Percentiles rank a stretch among this genome's conserved stretches.
These are phyloP conservation scores for Drosophila equinoxialis DNA, from an alignment of 1,140 invertebrate genomes.

Conservation along the genomic window DNA sequence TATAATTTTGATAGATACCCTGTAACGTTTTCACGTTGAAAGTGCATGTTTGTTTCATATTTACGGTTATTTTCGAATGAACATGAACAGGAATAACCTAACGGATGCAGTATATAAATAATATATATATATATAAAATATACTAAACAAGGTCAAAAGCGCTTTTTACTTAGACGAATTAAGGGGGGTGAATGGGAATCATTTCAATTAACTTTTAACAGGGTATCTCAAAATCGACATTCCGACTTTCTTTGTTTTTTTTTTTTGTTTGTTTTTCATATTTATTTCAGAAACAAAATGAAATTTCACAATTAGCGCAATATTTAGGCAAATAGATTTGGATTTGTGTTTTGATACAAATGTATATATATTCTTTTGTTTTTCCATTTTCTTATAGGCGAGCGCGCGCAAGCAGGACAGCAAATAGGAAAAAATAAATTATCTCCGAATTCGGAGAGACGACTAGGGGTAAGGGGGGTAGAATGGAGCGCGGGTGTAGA, in stretches of 20 bases:
- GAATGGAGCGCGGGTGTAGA: not conserved
- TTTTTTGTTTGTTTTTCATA: constrained; percentile 49
- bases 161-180: too few species aligned
- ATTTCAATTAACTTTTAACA: constrained; percentile 21
- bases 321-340: constrained; percentile 49
- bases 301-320: constrained; percentile 63
- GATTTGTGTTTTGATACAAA: constrained; percentile 22
- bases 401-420: constrained; percentile 39
- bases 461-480: not conserved
- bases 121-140: too few species aligned
- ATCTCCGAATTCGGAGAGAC: not conserved
- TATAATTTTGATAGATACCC: constrained; percentile 9
- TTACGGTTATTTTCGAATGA: not conserved
- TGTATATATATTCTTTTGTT: too few species aligned
- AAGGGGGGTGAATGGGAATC: too few species aligned
- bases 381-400: constrained; percentile 2
- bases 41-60: not conserved
- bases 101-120: too few species aligned
- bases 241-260: constrained; percentile 23
- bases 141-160: too few species aligned
- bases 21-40: not conserved
- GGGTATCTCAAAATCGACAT: not conserved
- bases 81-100: too few species aligned
- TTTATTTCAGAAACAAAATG: constrained; percentile 76
- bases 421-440: constrained; percentile 23